These are phyloP conservation scores for Rambutsinella grinnellia DNA, from an alignment of 2,888 invertebrate genomes.

Conservation along the genomic window DNA sequence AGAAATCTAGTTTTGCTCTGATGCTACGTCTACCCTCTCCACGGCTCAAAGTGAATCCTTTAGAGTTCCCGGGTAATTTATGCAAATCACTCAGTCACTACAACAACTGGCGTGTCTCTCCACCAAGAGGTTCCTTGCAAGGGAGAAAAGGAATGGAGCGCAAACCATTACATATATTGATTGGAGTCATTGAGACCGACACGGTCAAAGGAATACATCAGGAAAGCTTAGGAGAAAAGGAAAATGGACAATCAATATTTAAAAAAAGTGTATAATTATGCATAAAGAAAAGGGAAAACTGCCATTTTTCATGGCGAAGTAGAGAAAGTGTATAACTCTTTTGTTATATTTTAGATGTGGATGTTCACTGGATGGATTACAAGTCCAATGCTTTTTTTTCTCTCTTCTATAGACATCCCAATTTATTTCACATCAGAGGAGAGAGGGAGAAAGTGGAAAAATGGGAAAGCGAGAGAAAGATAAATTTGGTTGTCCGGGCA, in stretches of 20 bases:
- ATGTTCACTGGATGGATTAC: too few species aligned
- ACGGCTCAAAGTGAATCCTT: too few species aligned
- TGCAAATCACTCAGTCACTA: conserved; percentile 53
- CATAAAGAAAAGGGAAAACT: neutral
- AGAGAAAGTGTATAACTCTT: too few species aligned
- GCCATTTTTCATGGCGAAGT: conserved; percentile 21
- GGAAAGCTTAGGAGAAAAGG: neutral
- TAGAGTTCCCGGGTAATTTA: conserved; percentile 42
- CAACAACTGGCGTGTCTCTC: neutral
- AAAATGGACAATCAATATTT: conserved; percentile 23
- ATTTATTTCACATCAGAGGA: conserved; percentile 66
- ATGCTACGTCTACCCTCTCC: too few species aligned
- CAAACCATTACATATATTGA: too few species aligned
- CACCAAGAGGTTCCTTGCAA: neutral
- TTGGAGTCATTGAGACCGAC: too few species aligned
- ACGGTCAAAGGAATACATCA: too few species aligned
- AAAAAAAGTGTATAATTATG: neutral
- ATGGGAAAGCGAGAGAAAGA: conserved; percentile 38
- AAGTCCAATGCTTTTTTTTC: conserved; percentile 20
- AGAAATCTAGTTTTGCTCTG: too few species aligned
- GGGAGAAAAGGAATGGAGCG: neutral
- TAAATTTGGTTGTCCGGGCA: conserved; percentile 55
- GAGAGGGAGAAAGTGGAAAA: conserved; percentile 24
- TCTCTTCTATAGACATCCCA: conserved; percentile 65
- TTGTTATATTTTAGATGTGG: too few species aligned